Evolutionary conservation across 2,888 invertebrate species (phyloP), one percentile per base, ranked within the genome.

Genomic region (Brassicogethes aeneus): DNA sequence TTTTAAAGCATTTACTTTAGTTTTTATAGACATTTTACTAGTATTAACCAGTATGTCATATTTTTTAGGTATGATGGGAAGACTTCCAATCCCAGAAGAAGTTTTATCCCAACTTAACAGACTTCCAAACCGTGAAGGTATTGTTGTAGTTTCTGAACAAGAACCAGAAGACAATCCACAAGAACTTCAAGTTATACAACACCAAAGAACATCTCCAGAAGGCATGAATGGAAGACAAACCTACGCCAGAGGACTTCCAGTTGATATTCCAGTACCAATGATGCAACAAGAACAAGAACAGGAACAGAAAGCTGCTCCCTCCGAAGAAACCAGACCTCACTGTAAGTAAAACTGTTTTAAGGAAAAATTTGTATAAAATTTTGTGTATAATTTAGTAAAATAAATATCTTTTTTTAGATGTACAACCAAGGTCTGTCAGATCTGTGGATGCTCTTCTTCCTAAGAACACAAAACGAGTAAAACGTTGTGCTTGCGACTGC

Each of bases 401-500:
- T n/a, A n/a, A n/a, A n/a, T n/a, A n/a, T n/a, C n/a, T 54, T 53
- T 56, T 70, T 72, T 32, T 73, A 89, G 88, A 80, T 64, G 81
- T 89, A 61, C 88, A 88, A 65, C 88, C 88, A 42, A 81, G 88
- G 60, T 82, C 82, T 44, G 76, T 80, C 48, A 60, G 65, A 51
- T 60, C 62, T 17, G 64, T 57, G 29, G 59, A 62, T 38, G 59
- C 44, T 60, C 70, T 65, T 50, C 60, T 69, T 59, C 64, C 64
- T 54, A 71, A 72, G 51, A 71, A 71, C 40, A 75, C 78, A 55
- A 81, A 82, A 65, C 78, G 82, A 57, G 77, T 81, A 30, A 82
- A 82, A 67, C 79, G 83, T 60, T 85, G 82, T 70, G 76, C 82
- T 50, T 86, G 86, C 71, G 77, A 80, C 69, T 86, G 86, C 73